These are phyloP conservation scores for Oedothorax gibbosus DNA, from an alignment of 1,140 invertebrate species.

Conservation along the genomic window DNA sequence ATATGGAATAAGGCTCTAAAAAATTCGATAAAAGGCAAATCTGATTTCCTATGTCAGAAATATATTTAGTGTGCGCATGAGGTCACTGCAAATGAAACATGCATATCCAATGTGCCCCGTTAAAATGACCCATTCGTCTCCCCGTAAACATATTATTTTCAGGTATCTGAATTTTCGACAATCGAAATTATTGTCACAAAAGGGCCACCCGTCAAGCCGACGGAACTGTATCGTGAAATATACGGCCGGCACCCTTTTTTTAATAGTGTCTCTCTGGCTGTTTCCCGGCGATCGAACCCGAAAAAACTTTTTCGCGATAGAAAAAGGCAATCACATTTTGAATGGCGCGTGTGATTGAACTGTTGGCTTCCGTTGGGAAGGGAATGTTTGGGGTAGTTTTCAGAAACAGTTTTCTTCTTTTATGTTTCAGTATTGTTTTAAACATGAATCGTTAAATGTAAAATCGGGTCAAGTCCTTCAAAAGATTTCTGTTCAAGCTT, in stretches of 20 bases:
- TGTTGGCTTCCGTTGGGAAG: slow-evolving; percentile 3
- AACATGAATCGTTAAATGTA: too few species aligned
- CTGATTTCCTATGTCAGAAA: too few species aligned
- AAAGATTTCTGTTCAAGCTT: too few species aligned
- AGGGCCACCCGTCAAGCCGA: neutral
- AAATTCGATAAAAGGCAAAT: too few species aligned
- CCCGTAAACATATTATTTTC: too few species aligned
- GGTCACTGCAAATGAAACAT: too few species aligned
- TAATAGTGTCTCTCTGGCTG: neutral
- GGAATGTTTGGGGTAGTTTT: neutral
- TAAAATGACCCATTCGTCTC: neutral
- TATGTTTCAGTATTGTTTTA: too few species aligned
- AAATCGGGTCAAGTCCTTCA: too few species aligned
- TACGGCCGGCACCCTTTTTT: slow-evolving; percentile 1
- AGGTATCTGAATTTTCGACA: neutral
- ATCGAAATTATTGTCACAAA: slow-evolving; percentile 10
- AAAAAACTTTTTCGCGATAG: slow-evolving; percentile 1
- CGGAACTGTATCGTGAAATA: slow-evolving; percentile 19
- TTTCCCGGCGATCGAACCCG: neutral
- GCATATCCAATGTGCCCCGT: neutral
- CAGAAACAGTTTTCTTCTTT: too few species aligned
- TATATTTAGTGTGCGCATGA: too few species aligned
- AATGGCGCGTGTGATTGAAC: slow-evolving; percentile 50
- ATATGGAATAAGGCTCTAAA: too few species aligned
- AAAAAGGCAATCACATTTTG: slow-evolving; percentile 38